phyloP scores from a whole-genome alignment of 1,140 invertebrate species.

The Sarcophaga bullata region DNA sequence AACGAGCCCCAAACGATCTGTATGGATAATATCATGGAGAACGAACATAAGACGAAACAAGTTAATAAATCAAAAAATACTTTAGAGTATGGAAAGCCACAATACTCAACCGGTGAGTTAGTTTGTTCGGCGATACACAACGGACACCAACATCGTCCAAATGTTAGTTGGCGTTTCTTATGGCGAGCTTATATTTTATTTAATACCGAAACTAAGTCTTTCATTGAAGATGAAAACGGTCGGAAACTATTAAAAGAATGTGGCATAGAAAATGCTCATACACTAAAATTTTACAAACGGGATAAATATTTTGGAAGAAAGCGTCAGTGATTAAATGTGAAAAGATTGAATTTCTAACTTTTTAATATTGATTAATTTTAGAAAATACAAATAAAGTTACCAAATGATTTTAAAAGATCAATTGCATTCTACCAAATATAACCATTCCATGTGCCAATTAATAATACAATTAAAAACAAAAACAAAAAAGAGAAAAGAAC shows the following conservation, averaged over 20 bases:
- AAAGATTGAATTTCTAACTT: background rate
- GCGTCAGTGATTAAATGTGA: conserved; percentile 47
- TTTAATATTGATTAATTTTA: background rate
- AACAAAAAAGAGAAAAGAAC: conserved; percentile 33
- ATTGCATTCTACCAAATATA: conserved; percentile 6
- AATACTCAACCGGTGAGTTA: conserved; percentile 57
- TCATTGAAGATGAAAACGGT: conserved; percentile 65
- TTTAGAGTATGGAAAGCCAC: background rate
- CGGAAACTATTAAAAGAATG: conserved; percentile 70
- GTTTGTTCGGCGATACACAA: conserved; percentile 57
- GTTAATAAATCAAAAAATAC: background rate
- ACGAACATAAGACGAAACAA: conserved; percentile 14
- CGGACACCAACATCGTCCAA: conserved; percentile 63
- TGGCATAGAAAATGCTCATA: conserved; percentile 70
- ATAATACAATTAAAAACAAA: conserved; percentile 19
- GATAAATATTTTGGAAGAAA: conserved; percentile 59
- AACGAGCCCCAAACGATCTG: conserved; percentile 18
- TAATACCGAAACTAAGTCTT: conserved; percentile 58
- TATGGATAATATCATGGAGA: background rate
- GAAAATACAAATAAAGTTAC: background rate
- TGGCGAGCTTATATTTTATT: conserved; percentile 74
- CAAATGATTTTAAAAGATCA: conserved; percentile 31
- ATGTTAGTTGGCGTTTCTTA: conserved; percentile 76
- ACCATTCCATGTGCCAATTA: conserved; percentile 38
- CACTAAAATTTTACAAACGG: conserved; percentile 72